Percentiles rank a stretch among this genome's conserved stretches.
Conservation (phyloP, 2,113 vertebrate genomes). For the Spermophilus dauricus region DNA sequence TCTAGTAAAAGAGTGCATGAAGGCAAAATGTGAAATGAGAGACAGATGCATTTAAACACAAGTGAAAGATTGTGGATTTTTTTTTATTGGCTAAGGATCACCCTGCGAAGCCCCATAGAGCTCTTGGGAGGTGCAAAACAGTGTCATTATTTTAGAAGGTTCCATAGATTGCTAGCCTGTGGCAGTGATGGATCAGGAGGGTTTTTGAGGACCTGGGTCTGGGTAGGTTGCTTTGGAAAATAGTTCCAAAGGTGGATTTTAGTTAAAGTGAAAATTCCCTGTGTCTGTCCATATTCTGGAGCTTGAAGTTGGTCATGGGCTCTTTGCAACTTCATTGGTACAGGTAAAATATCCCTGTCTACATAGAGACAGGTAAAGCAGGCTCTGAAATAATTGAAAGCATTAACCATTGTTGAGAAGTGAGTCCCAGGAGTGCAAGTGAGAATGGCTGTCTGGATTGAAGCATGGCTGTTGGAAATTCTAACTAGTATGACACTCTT, state of each 20-base stretch:
- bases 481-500: conserved; percentile 43
- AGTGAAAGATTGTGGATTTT: background rate
- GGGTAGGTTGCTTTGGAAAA: background rate
- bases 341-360: background rate
- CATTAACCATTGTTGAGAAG: conserved; percentile 51
- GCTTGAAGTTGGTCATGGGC: fast-evolving
- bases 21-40: background rate
- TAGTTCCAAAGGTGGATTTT: background rate
- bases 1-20: background rate
- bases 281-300: background rate
- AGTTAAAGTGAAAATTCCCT: background rate
- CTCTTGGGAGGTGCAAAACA: no score
- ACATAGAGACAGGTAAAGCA: background rate
- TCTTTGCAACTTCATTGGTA: background rate
- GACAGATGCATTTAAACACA: background rate
- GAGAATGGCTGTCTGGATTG: conserved; percentile 51
- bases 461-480: conserved; percentile 69
- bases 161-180: fast-evolving
- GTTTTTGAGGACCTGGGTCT: background rate
- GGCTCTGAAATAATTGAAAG: background rate
- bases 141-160: background rate
- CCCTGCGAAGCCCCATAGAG: fast-evolving
- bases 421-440: conserved; percentile 31
- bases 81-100: background rate
- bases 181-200: background rate